Conservation (phyloP, 2,888 invertebrate genomes). For the Latrodectus hesperus region DNA sequence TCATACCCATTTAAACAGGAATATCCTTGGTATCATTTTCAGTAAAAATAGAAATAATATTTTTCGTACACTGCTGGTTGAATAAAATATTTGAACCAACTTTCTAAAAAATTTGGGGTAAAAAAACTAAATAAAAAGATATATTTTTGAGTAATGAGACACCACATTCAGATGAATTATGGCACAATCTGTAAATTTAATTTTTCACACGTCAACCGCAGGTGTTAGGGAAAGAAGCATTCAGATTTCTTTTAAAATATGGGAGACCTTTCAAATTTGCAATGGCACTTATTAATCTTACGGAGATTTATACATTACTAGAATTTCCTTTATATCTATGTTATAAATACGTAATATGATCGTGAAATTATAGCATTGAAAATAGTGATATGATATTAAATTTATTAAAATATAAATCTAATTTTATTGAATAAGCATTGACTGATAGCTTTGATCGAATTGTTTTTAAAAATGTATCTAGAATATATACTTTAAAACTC, state of each 20-base stretch:
- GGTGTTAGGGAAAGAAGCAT: slow-evolving; percentile 47
- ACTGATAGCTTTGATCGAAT: too few relatives aligned
- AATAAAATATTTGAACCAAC: not conserved
- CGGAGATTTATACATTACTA: slow-evolving; percentile 41
- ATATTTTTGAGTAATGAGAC: slow-evolving; percentile 57
- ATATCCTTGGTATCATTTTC: too few relatives aligned
- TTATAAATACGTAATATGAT: not conserved
- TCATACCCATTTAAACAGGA: too few relatives aligned
- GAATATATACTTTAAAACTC: too few relatives aligned
- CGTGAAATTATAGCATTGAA: too few relatives aligned
- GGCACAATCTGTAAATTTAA: slow-evolving; percentile 64
- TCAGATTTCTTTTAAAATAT: slow-evolving; percentile 54
- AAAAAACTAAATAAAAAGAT: slow-evolving; percentile 21
- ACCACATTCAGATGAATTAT: slow-evolving; percentile 59
- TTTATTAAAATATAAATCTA: too few relatives aligned
- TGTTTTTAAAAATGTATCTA: too few relatives aligned
- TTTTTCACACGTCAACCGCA: slow-evolving; percentile 66
- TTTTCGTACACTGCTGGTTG: not conserved
- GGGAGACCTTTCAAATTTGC: slow-evolving; percentile 39
- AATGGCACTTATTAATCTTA: slow-evolving; percentile 59
- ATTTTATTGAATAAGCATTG: too few relatives aligned
- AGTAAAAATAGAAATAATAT: too few relatives aligned
- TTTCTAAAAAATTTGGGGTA: not conserved
- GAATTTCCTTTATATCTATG: slow-evolving; percentile 17
- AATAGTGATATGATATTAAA: too few relatives aligned